Conservation (phyloP, 1,140 invertebrate genomes). For the Aphelenchoides avenae region DNA sequence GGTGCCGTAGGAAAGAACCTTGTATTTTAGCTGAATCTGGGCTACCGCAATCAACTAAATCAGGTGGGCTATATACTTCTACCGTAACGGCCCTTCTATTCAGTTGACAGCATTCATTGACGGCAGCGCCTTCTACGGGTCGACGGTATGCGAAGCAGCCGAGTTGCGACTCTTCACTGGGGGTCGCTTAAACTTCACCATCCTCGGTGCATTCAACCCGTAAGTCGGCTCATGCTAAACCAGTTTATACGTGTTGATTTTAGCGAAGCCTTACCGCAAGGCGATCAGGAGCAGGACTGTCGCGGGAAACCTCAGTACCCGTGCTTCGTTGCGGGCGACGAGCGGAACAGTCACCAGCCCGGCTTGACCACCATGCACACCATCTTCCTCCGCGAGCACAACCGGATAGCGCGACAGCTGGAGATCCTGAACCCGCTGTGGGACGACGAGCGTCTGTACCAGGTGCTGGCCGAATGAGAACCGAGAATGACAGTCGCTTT, state of each 20-base stretch:
- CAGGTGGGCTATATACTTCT: conserved; percentile 8
- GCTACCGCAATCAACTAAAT: conserved; percentile 27
- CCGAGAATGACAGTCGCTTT: conserved; percentile 62
- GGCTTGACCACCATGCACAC: conserved; percentile 66
- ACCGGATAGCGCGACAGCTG: conserved; percentile 73
- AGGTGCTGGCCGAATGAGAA: conserved; percentile 16
- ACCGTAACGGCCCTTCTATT: conserved; percentile 9
- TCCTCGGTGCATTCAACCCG: conserved; percentile 41
- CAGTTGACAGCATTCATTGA: conserved; percentile 76
- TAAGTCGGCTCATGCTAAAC: conserved; percentile 19
- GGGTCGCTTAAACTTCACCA: conserved; percentile 49
- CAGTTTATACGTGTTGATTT: conserved; percentile 1
- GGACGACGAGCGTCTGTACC: conserved; percentile 60
- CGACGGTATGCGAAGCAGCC: conserved; percentile 72
- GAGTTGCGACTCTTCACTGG: conserved; percentile 65
- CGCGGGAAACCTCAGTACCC: conserved; percentile 44
- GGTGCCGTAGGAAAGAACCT: background rate
- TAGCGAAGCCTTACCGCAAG: conserved; percentile 43
- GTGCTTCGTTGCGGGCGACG: conserved; percentile 70
- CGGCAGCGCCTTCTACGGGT: conserved; percentile 74
- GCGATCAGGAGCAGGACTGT: conserved; percentile 54
- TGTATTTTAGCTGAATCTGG: conserved; percentile 5
- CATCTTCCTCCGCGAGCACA: conserved; percentile 74
- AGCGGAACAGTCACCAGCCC: conserved; percentile 85
- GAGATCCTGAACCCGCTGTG: conserved; percentile 63